Evolutionary conservation across 2,113 vertebrate genomes (phyloP).

Genomic region (Lota lota): DNA sequence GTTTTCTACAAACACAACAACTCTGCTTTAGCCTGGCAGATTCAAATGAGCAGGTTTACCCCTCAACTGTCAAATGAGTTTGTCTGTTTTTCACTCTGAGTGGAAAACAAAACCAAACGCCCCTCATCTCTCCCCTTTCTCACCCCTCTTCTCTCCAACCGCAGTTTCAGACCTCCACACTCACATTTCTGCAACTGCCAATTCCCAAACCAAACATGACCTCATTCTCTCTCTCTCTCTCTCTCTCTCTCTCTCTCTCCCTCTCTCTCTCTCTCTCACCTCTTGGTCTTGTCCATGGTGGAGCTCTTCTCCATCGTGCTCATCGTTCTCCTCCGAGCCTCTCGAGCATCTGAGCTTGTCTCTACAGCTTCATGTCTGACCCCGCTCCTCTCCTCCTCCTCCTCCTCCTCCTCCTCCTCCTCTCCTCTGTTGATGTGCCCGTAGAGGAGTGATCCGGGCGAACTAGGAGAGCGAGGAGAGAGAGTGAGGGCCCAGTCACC

Average conservation of each 20-base stretch:
- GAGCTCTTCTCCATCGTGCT: slow-evolving; percentile 58
- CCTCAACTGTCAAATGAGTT: background rate
- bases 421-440: slow-evolving; percentile 39
- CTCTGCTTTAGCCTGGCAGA: too few species aligned
- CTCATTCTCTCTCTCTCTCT: background rate
- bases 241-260: background rate
- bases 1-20: too few species aligned
- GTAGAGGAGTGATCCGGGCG: slow-evolving; percentile 24
- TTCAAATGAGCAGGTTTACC: background rate
- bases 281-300: slow-evolving; percentile 76
- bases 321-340: slow-evolving; percentile 51
- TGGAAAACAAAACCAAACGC: background rate
- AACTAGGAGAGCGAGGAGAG: background rate
- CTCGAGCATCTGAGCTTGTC: slow-evolving; percentile 62
- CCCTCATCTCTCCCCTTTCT: background rate
- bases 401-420: slow-evolving; percentile 36
- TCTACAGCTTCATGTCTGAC: slow-evolving; percentile 66
- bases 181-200: background rate
- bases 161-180: background rate
- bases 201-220: background rate
- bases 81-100: background rate
- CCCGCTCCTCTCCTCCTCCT: slow-evolving; percentile 39
- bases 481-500: slow-evolving; percentile 36
- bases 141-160: background rate
- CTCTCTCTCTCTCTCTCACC: slow-evolving; percentile 51